A percentile compares a stretch with the other conserved stretches of the same genome.
Evolutionary conservation across 2,888 invertebrate species (phyloP).

Genomic region (Ochropleura leucogaster): DNA sequence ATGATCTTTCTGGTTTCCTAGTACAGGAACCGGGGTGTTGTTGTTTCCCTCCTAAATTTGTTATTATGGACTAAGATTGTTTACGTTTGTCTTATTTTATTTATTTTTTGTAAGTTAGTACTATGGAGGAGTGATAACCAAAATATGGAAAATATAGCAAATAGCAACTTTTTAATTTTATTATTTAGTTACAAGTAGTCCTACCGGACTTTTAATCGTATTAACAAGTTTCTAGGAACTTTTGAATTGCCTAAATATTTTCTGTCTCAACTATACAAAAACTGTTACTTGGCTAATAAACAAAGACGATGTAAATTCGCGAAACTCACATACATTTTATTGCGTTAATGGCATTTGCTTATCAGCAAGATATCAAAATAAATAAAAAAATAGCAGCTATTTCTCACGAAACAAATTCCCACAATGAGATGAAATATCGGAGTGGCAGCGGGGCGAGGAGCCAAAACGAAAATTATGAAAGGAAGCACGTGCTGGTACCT

Average conservation of each 20-base stretch:
- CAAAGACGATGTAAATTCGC: constrained; percentile 11
- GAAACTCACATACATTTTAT: constrained; percentile 10
- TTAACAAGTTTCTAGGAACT: neutral
- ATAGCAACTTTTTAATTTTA: too few species aligned
- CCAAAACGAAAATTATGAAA: constrained; percentile 85
- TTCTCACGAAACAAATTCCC: constrained; percentile 85
- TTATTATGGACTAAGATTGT: too few species aligned
- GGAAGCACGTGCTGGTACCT: constrained; percentile 86
- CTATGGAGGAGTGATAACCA: neutral
- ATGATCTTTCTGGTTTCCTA: neutral
- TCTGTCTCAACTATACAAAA: neutral
- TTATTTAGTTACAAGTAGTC: neutral
- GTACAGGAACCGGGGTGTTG: neutral
- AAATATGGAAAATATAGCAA: too few species aligned
- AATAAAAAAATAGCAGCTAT: constrained; percentile 63
- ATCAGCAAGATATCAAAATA: constrained; percentile 16
- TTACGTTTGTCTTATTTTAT: neutral
- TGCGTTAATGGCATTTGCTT: constrained; percentile 12
- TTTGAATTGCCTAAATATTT: neutral
- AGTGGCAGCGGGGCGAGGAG: constrained; percentile 84
- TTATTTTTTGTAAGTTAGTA: neutral
- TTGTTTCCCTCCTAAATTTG: neutral
- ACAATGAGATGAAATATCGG: constrained; percentile 84
- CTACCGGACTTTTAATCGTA: neutral
- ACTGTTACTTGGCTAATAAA: constrained; percentile 32